phyloP scores from a whole-genome alignment of 1,140 invertebrate species.

The Sminthurides bifidus region DNA sequence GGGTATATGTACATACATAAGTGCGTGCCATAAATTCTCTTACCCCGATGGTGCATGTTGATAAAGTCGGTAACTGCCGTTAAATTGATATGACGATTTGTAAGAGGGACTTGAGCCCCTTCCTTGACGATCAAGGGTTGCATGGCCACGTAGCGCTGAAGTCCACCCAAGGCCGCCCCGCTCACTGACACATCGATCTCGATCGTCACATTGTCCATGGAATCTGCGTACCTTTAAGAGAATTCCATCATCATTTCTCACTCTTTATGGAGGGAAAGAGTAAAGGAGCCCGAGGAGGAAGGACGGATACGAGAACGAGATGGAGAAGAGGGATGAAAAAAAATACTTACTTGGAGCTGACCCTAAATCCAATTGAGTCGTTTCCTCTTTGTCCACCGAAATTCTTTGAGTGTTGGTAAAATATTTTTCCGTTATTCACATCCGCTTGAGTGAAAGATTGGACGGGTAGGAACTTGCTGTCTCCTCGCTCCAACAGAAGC shows the following conservation, averaged over 20 bases:
- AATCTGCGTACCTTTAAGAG: conserved; percentile 22
- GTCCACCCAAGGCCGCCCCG: conserved; percentile 29
- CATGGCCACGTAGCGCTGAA: conserved; percentile 29
- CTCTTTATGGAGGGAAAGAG: not conserved
- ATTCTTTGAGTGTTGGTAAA: conserved; percentile 27
- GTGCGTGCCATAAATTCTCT: not conserved
- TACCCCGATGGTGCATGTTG: conserved; percentile 27
- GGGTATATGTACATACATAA: too few relatives aligned
- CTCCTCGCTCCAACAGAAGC: conserved; percentile 22
- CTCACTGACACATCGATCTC: conserved; percentile 30
- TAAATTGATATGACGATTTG: conserved; percentile 26
- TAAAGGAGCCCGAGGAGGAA: not conserved
- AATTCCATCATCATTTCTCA: too few relatives aligned
- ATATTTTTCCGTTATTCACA: conserved; percentile 31
- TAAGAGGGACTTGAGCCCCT: conserved; percentile 23
- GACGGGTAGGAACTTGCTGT: conserved; percentile 25
- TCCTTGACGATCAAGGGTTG: conserved; percentile 24
- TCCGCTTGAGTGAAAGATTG: conserved; percentile 27
- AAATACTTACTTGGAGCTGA: conserved; percentile 20
- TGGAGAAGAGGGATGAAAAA: not conserved
- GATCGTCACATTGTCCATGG: conserved; percentile 21
- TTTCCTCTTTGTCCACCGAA: conserved; percentile 21
- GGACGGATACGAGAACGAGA: not conserved
- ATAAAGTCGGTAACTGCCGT: conserved; percentile 29
- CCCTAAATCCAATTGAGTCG: conserved; percentile 23